Evolutionary conservation across 2,888 invertebrate species (phyloP), one percentile per base, ranked within the genome.

Genomic region (Axea sp.): DNA sequence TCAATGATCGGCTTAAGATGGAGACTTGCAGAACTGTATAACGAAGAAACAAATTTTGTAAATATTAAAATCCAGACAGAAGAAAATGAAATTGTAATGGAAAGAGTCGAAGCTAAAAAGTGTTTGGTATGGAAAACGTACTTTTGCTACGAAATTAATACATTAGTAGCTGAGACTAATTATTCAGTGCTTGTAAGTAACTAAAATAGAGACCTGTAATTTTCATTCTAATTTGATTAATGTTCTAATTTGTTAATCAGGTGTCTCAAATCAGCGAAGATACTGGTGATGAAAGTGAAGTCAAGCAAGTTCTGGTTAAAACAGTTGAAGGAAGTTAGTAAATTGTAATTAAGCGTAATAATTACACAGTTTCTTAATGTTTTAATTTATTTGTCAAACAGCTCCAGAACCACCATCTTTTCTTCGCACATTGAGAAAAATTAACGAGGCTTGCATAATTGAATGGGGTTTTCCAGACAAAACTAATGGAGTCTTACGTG

Each of bases 381-480:
- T 17, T 35, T 33, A 22, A 1, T 33, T 9, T 7, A 12, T 37
- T 9, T 14, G 33, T 33, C 11, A n/a, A 26, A 7, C 11, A 77
- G 77, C 31, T 24, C 60, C 77, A 19, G 76, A 76, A 22, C 60
- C 76, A 12, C 77, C 77, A 11, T 75, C 74, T 3, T 77, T 75
- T 9, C 12, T 76, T 2, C 35, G 26, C 1, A 6, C 74, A 30
- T 7, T 76, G 8, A 26, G 51, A 37, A 77, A 65, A 62, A 65
- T 60, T 2, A 37, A 68, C 7, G 30, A 55, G 22, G 41, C 57
- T 3, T 59, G 76, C 15, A 72, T 75, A 35, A 17, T 77, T 9
- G 77, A 73, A 53, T 77, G 77, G 77, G 75, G 77, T 1, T 68
- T 76, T 37, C 77, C 77, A 4, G 72, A 76, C 9, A 76, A 64